Evolutionary conservation across 2,113 vertebrate genomes (phyloP).

Genomic region (Choloepus hoffmanni): DNA sequence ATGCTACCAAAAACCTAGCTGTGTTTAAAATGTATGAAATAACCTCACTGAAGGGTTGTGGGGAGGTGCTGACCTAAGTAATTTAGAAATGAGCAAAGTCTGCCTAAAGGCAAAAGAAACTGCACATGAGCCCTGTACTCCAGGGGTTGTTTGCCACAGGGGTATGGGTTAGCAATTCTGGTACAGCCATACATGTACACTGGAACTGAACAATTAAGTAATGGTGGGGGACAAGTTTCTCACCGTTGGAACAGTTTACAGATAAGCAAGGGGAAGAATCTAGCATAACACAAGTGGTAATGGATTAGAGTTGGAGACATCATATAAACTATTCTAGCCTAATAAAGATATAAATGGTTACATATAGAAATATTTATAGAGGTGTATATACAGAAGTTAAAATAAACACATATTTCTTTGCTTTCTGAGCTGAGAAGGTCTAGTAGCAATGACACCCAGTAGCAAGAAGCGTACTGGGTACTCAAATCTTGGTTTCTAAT

Average conservation of each 20-base stretch:
- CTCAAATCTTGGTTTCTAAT: no score
- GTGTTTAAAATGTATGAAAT: not conserved
- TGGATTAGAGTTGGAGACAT: not conserved
- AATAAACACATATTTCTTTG: no score
- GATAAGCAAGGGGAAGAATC: not conserved
- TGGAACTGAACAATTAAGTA: not conserved
- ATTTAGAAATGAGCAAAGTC: not conserved
- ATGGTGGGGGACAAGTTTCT: not conserved
- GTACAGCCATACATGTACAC: not conserved
- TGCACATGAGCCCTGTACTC: not conserved
- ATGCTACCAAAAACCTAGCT: not conserved
- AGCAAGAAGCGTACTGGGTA: no score
- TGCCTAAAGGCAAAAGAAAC: not conserved
- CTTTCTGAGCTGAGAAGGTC: no score
- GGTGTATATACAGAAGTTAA: no score
- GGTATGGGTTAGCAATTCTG: not conserved
- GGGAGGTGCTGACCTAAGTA: not conserved
- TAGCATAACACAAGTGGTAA: not conserved
- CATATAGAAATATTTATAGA: no score
- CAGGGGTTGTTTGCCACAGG: not conserved
- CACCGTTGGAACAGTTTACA: not conserved
- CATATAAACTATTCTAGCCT: no score
- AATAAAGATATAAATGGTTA: no score
- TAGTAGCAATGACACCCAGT: no score
- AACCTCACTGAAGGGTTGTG: not conserved